phyloP scores from a whole-genome alignment of 2,113 vertebrate species.

The Cochlearius cochlearius region DNA sequence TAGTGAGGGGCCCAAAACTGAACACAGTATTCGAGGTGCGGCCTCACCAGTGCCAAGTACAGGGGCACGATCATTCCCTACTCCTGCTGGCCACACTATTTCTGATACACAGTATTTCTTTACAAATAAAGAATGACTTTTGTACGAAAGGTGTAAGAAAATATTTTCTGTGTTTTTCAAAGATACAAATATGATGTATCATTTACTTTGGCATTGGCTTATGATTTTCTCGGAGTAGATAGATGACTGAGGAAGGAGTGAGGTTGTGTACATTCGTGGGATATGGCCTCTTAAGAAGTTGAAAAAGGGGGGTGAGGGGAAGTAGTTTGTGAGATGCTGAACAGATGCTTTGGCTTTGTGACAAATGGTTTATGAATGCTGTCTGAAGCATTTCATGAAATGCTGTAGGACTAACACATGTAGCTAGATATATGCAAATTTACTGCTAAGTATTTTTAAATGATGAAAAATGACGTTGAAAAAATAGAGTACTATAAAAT shows the following conservation, averaged over 20 bases:
- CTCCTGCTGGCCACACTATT: too few species aligned
- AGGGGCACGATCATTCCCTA: too few species aligned
- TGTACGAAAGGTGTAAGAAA: neutral
- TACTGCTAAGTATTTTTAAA: conserved; percentile 5
- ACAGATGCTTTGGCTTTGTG: conserved; percentile 52
- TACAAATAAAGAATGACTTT: neutral
- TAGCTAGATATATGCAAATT: neutral
- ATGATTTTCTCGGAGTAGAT: neutral
- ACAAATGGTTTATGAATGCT: conserved; percentile 41
- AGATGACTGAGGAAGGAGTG: neutral
- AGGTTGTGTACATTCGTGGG: neutral
- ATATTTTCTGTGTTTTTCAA: neutral
- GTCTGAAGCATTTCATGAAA: conserved; percentile 15
- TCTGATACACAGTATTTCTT: neutral
- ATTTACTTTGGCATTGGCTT: neutral
- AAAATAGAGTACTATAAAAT: neutral
- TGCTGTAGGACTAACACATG: neutral
- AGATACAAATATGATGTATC: neutral
- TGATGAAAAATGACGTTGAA: neutral
- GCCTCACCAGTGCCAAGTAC: too few species aligned
- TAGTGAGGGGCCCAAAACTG: too few species aligned
- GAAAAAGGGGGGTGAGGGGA: neutral
- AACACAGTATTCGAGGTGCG: too few species aligned
- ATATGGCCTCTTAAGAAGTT: neutral
- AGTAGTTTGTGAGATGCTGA: neutral